phyloP scores from a whole-genome alignment of 2,888 invertebrate genomes.

The Brachypalpus laphriformis region DNA sequence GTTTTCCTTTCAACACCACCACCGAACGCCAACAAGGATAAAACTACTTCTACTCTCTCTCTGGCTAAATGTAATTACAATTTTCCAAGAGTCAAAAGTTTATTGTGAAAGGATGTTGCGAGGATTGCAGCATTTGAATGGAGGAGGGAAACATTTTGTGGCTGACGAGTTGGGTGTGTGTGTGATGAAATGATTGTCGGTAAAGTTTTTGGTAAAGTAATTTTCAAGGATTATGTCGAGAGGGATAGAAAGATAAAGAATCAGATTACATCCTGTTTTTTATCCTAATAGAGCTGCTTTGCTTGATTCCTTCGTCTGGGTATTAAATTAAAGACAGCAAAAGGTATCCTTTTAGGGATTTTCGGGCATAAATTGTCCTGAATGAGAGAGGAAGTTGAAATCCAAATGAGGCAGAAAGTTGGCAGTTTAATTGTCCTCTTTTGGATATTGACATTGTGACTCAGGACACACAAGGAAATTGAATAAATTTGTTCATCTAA shows the following conservation, averaged over 20 bases:
- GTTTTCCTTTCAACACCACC: too few relatives aligned
- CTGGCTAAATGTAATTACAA: conserved; percentile 15
- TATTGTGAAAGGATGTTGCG: neutral
- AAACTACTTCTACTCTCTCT: neutral
- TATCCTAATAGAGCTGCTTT: neutral
- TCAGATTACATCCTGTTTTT: conserved; percentile 12
- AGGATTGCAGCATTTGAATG: conserved; percentile 2
- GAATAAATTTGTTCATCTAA: conserved; percentile 18
- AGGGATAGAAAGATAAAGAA: neutral
- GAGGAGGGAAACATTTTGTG: neutral
- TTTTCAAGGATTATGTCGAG: conserved; percentile 19
- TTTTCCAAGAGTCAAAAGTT: conserved; percentile 41
- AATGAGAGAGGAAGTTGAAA: neutral
- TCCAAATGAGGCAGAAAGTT: conserved; percentile 24
- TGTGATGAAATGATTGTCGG: conserved; percentile 4
- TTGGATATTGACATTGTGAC: neutral
- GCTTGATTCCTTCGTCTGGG: neutral
- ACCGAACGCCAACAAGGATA: neutral
- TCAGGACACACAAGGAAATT: neutral
- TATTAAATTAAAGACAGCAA: neutral
- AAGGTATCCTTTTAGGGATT: neutral
- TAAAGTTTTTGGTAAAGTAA: conserved; percentile 7
- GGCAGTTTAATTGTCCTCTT: conserved; percentile 24
- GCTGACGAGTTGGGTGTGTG: neutral
- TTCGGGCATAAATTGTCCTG: too few relatives aligned